Evolutionary conservation across 1,140 invertebrate species (phyloP).

Genomic region (Cepaea nemoralis): DNA sequence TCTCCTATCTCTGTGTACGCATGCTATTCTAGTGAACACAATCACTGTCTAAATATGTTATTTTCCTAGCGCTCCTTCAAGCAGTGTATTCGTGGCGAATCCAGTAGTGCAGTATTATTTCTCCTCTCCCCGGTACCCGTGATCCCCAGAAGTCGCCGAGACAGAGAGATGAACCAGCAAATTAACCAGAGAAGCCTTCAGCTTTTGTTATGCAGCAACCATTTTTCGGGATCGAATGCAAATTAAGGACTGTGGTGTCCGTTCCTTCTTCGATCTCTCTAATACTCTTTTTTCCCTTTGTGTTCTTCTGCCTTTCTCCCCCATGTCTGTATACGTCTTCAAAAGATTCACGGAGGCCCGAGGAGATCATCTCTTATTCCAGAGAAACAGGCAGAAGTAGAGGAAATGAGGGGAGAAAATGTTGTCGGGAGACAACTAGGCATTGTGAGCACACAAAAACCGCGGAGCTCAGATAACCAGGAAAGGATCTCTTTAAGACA

Average conservation of each 20-base stretch:
- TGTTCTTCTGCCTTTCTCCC: background rate
- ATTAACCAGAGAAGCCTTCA: background rate
- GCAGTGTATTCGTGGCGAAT: no score
- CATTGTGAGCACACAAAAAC: slow-evolving; percentile 4
- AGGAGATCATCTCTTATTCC: slow-evolving; percentile 1
- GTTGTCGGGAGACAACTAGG: slow-evolving; percentile 11
- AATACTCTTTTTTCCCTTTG: background rate
- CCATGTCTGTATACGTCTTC: background rate
- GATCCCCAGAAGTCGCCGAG: background rate
- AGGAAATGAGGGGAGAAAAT: background rate
- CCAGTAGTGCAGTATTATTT: no score
- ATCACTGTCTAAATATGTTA: no score
- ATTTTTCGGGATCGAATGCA: slow-evolving; percentile 1
- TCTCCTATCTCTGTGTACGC: no score
- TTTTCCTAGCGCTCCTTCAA: no score
- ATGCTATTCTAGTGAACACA: no score
- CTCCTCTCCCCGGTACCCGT: no score
- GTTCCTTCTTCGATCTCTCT: background rate
- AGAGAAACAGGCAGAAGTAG: slow-evolving; percentile 1
- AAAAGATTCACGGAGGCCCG: slow-evolving; percentile 8
- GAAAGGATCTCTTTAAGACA: background rate
- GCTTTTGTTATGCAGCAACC: slow-evolving; percentile 9
- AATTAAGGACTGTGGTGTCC: background rate
- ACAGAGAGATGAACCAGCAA: background rate
- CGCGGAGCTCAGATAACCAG: background rate